Evolutionary conservation across 2,113 vertebrate species (phyloP).

Genomic region (Leptodactylus fuscus): DNA sequence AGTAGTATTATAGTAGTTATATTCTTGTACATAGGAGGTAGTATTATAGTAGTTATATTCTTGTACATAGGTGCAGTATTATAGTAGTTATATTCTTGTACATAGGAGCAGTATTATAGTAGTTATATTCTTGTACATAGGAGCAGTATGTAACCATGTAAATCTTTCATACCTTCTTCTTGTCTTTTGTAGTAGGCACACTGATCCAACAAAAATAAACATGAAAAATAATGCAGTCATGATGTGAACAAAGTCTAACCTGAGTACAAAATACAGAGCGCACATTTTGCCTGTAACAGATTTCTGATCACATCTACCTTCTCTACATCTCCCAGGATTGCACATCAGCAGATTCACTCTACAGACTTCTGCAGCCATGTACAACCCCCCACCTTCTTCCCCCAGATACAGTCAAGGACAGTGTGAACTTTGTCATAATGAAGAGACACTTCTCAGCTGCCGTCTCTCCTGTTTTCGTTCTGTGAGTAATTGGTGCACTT

Average conservation of each 20-base stretch:
- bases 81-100: not conserved
- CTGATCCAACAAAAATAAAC: not conserved
- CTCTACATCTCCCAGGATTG: no score
- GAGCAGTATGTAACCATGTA: no score
- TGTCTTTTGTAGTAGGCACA: not conserved
- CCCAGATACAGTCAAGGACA: not conserved
- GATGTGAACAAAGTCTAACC: no score
- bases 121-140: constrained; percentile 11
- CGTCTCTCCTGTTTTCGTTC: not conserved
- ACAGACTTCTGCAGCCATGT: no score
- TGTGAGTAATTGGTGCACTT: not conserved
- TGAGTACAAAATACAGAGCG: no score
- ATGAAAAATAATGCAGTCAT: no score
- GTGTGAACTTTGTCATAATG: not conserved
- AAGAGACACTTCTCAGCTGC: not conserved
- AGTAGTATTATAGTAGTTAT: constrained; percentile 11
- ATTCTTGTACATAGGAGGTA: constrained; percentile 1
- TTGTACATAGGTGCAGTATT: not conserved
- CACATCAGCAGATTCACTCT: no score
- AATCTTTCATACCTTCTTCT: no score
- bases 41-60: constrained; percentile 10
- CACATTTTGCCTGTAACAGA: no score
- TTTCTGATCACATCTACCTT: not conserved
- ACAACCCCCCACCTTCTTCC: not conserved
- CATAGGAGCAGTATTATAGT: constrained; percentile 1